Percentiles rank a stretch among this genome's conserved stretches.
Conservation (phyloP, 2,113 vertebrate genomes). For the Cephalopterus ornatus region DNA sequence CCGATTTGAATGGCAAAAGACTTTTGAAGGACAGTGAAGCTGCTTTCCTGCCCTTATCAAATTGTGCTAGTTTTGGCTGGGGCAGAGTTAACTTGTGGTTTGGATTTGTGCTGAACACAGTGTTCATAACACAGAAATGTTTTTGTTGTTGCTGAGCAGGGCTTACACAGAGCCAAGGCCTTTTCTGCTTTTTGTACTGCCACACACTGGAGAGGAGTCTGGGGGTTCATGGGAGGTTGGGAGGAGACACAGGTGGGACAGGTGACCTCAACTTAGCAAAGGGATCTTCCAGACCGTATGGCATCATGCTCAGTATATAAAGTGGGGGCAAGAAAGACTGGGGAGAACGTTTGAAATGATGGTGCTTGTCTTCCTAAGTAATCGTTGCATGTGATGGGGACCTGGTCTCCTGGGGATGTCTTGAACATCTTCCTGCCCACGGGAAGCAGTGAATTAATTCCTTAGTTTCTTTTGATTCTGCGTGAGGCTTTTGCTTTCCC, state of each 20-base stretch:
- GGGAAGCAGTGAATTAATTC: background rate
- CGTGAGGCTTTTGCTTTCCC: background rate
- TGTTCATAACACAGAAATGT: background rate
- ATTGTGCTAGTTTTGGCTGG: background rate
- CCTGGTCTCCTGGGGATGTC: background rate
- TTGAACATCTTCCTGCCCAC: background rate
- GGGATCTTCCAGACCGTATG: background rate
- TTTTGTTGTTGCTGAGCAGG: background rate
- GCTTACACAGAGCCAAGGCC: background rate
- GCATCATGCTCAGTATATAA: no score
- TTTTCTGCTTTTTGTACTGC: background rate
- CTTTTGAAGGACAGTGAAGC: background rate
- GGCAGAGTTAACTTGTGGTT: background rate
- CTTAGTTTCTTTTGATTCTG: background rate
- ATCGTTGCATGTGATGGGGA: background rate
- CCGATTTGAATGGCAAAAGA: background rate
- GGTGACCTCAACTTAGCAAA: background rate
- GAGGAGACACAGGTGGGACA: background rate
- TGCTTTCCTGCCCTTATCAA: background rate
- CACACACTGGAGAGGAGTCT: background rate
- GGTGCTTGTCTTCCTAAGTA: background rate
- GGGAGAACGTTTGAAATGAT: background rate
- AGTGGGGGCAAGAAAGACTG: background rate
- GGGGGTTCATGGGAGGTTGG: accelerated
- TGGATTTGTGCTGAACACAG: background rate